Base-by-base conservation (phyloP, 2,797 vertebrate species). In the Sternotherus odoratus region DNA sequence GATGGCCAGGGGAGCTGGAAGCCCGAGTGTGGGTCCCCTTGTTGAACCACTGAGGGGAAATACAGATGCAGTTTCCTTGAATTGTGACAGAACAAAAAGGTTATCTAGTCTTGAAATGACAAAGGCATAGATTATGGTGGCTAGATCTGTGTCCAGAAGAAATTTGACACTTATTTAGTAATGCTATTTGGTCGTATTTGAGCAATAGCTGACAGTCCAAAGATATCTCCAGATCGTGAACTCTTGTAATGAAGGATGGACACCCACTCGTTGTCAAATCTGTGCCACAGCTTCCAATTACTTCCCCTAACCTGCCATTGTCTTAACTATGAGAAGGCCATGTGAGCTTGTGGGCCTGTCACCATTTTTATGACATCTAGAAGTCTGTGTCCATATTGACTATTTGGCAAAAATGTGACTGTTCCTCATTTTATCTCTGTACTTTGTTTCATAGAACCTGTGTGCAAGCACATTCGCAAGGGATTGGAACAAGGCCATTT, bases 401-500 rank as follows among this genome's bases (percentile, higher is more conserved):
- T 48, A 53, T 36, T 48, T 26, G n/a, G 49, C 49, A 86, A 77
- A 77, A 46, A 30, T 19, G 39, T 56, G 39, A 46, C 36, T 39
- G 13, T 81, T 39, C 72, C 23, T 36, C 33, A 75, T 79, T 23
- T 12, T 88, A 39, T 48, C 79, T 57, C 19, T 66, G 28, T 82
- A 30, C 85, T 82, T 91, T 16, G 93, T 88, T 26, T 95, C 90
- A 30, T 74, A 99, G 99, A 97, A 95, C 98, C 98, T 49, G 89
- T 94, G 12, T 99, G 99, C 95, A 98, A 96, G 51, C 99, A 99
- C 83, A 97, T 99, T 79, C 99, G 98, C 89, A 99, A 99, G 97
- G 99, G 98, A 92, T 72, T 99, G 85, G 99, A 99, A 13, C 98
- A 98, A 93, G 97, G 98, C 82, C 97, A 98, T 24, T 89, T 99